phyloP scores from a whole-genome alignment of 2,113 vertebrate species.

The Probosciger aterrimus region DNA sequence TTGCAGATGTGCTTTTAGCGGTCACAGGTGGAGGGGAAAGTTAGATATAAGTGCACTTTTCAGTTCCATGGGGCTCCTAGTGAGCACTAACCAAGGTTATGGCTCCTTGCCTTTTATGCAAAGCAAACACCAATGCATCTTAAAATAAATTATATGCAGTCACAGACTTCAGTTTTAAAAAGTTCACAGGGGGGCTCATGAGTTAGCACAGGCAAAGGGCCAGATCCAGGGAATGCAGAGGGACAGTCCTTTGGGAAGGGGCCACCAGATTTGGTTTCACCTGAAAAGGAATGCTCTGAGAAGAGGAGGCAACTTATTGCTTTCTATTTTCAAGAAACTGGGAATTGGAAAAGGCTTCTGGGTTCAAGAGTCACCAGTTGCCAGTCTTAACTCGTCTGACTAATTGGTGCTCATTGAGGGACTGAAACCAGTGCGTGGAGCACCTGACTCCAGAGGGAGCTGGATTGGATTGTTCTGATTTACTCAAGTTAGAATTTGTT shows the following conservation, averaged over 20 bases:
- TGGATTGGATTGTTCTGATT: not conserved
- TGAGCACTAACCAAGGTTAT: accelerated
- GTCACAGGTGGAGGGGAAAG: not conserved
- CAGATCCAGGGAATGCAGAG: not conserved
- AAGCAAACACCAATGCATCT: not conserved
- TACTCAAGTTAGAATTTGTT: not conserved
- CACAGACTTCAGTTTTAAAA: not conserved
- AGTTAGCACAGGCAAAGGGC: not conserved
- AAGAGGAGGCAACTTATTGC: not conserved
- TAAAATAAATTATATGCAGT: not conserved
- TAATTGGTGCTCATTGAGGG: not conserved
- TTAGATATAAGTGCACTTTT: not conserved
- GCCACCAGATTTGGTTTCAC: not conserved
- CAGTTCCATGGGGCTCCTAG: not conserved
- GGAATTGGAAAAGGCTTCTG: not conserved
- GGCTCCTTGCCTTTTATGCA: not conserved
- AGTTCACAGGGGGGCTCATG: not conserved
- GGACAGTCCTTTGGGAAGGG: not conserved
- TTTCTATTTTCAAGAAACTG: not conserved
- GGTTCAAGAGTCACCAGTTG: not conserved
- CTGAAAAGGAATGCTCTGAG: not conserved
- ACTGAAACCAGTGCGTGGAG: not conserved
- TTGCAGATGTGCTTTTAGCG: not conserved
- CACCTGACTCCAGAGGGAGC: not conserved
- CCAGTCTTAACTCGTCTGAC: not conserved